phyloP scores from a whole-genome alignment of 1,140 invertebrate genomes.

The Epicauta chinensis region DNA sequence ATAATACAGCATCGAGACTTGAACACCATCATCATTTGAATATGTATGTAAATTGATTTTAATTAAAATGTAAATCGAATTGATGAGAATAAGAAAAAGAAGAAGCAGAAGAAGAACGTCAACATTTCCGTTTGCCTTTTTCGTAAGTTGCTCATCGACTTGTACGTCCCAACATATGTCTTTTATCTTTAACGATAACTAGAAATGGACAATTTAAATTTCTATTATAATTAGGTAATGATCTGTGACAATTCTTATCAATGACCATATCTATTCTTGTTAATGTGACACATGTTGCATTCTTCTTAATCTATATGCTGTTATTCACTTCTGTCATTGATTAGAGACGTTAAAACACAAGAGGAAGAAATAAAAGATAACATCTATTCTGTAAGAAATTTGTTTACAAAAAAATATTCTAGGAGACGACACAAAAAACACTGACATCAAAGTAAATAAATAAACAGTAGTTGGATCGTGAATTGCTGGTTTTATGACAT shows the following conservation, averaged over 20 bases:
- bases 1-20: no score
- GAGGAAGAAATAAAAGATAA: no score
- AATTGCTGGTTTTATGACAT: no score
- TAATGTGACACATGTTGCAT: slow-evolving; percentile 15
- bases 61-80: slow-evolving; percentile 15
- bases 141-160: slow-evolving; percentile 2
- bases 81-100: no score
- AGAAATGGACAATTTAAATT: slow-evolving; percentile 9
- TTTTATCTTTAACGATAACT: slow-evolving; percentile 5
- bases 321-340: no score
- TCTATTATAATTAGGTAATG: slow-evolving; percentile 18
- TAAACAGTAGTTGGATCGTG: no score
- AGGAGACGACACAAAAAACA: no score
- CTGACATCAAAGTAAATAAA: no score
- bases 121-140: slow-evolving; percentile 7
- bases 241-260: slow-evolving; percentile 14
- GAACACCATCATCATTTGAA: slow-evolving; percentile 11
- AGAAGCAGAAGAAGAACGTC: background rate
- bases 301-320: background rate
- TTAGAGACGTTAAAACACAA: no score
- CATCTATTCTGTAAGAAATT: no score
- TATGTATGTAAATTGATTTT: slow-evolving; percentile 10
- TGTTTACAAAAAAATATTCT: no score
- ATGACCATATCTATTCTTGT: slow-evolving; percentile 5
- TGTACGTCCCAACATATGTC: slow-evolving; percentile 10